Conservation (phyloP, 2,797 vertebrate species). For the Sciurus carolinensis region DNA sequence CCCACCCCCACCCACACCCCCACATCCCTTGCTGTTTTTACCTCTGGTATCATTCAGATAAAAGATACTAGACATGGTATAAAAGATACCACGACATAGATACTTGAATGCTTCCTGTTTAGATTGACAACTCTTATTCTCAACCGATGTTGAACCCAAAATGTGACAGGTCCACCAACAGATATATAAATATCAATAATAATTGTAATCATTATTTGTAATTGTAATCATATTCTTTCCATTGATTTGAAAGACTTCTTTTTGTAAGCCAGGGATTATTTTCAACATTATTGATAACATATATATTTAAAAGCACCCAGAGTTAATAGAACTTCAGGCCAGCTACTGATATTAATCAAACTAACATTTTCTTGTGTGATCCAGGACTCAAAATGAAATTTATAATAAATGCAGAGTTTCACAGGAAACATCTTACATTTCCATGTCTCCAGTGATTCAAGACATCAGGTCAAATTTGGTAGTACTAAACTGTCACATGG, state of each 20-base stretch:
- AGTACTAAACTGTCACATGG: neutral
- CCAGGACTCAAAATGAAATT: slow-evolving; percentile 14
- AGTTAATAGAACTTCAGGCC: slow-evolving; percentile 57
- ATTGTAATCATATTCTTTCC: neutral
- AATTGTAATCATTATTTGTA: neutral
- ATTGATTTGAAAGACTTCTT: neutral
- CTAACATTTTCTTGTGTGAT: neutral
- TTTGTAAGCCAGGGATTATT: slow-evolving; percentile 57
- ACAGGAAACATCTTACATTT: slow-evolving; percentile 32
- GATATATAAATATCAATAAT: neutral
- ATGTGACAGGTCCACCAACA: neutral
- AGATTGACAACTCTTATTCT: neutral
- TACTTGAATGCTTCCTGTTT: neutral
- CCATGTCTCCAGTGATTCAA: slow-evolving; percentile 18
- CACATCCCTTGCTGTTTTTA: neutral
- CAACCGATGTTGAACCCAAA: neutral
- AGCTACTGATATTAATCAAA: slow-evolving; percentile 48
- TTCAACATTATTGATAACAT: slow-evolving; percentile 63
- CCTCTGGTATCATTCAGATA: too few species aligned
- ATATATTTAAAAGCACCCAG: slow-evolving; percentile 49
- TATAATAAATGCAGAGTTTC: neutral
- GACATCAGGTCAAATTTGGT: neutral
- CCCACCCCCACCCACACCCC: too few species aligned
- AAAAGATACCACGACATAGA: neutral
- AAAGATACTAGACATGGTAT: neutral